A percentile compares a stretch with the other conserved stretches of the same genome.
Evolutionary conservation across 2,113 vertebrate genomes (phyloP).

Genomic region (Sarotherodon lohbergeri): DNA sequence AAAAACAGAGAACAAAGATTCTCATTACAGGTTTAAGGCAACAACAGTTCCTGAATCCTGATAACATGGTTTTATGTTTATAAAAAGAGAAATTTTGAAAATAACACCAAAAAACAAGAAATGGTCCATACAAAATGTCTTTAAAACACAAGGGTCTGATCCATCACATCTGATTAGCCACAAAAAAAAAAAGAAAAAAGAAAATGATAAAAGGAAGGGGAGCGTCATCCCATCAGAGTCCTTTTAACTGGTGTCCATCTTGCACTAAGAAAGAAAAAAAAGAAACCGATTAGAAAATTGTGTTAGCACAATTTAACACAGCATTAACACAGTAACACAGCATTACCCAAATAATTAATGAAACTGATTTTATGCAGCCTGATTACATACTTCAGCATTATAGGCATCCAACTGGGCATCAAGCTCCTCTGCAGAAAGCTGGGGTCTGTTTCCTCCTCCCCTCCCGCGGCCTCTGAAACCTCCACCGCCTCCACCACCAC

Average conservation of each 20-base stretch:
- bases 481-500: background rate
- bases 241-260: conserved; percentile 95
- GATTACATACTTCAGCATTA: conserved; percentile 82
- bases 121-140: conserved; percentile 57
- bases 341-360: rapidly evolving
- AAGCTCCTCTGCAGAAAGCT: conserved; percentile 92
- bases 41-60: background rate
- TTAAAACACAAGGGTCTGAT: conserved; percentile 45
- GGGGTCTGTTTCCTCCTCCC: conserved; percentile 76
- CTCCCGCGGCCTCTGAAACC: conserved; percentile 83
- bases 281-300: rapidly evolving
- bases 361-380: background rate
- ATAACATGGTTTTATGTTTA: conserved; percentile 31
- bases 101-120: background rate
- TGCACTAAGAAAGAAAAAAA: conserved; percentile 25
- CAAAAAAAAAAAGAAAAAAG: background rate
- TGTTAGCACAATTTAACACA: background rate
- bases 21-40: conserved; percentile 36
- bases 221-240: background rate
- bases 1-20: background rate
- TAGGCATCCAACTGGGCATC: conserved; percentile 99
- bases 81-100: conserved; percentile 54
- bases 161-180: background rate
- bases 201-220: background rate
- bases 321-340: background rate